Evolutionary conservation across 2,113 vertebrate species (phyloP), one percentile per base, ranked within the genome.

Genomic region (Centrocercus urophasianus): DNA sequence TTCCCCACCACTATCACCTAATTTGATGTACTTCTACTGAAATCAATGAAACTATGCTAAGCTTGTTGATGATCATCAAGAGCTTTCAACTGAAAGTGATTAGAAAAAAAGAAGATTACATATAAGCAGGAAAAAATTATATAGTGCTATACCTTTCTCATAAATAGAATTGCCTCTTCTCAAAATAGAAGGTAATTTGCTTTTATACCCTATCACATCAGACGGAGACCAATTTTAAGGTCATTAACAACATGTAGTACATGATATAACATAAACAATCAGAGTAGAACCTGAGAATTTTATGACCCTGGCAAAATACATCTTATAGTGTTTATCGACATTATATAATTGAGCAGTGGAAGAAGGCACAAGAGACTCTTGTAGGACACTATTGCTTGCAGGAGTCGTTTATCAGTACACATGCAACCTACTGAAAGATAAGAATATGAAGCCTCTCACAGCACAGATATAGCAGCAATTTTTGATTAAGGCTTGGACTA

Each of bases 401-500:
- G 67, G 22, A 76, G 64, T 54, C 75, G 34, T 81, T 94, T 63
- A 83, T 90, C 54, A 78, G 56, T 82, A 75, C 36, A 67, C 54
- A 60, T 50, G 59, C 32, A 95, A 60, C 45, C 25, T 69, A n/a
- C 34, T 92, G 88, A 93, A 89, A 81, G 28, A 82, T 54, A 77
- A 85, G 72, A 76, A 82, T 43, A 88, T 70, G 48, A 52, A 94
- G 6, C 52, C 59, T 87, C 27, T 76, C 75, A 71, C 89, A 80
- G 61, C 8, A 45, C 90, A 88, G 86, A 86, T 83, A 91, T 87
- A 61, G 82, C 75, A 95, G 42, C 47, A 87, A 61, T 93, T 96
- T 97, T 96, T 96, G 91, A 96, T 97, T 96, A 96, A 94, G 87
- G 89, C 90, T 86, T 69, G 89, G 66, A 90, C 81, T 95, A 98